Evolutionary conservation across 2,113 vertebrate species (phyloP).

Genomic region (Eclectus roratus): DNA sequence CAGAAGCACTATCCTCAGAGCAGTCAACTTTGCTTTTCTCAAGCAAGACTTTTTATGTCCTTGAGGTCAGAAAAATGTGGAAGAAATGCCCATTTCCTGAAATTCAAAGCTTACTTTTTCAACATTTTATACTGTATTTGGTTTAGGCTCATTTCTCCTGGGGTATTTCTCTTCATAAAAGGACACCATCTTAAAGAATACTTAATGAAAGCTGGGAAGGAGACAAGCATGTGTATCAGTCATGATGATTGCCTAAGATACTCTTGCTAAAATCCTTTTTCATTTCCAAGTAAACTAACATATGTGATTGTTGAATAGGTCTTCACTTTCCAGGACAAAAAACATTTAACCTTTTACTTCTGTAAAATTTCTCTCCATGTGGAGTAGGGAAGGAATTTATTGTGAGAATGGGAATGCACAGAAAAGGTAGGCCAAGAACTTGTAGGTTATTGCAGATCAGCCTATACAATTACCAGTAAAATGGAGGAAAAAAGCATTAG

Average conservation of each 20-base stretch:
- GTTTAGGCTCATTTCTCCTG: background rate
- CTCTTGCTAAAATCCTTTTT: background rate
- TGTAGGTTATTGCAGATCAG: background rate
- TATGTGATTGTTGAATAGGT: background rate
- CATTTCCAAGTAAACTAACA: background rate
- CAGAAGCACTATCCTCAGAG: background rate
- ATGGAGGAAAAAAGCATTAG: background rate
- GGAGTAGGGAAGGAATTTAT: background rate
- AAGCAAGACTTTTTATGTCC: background rate
- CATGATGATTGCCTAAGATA: background rate
- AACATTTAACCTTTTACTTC: background rate
- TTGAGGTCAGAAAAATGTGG: background rate
- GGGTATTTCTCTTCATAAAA: background rate
- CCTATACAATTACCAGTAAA: background rate
- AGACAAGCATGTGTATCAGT: background rate
- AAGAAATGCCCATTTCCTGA: background rate
- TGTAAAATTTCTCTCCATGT: background rate
- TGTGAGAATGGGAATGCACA: background rate
- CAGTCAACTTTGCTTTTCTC: background rate
- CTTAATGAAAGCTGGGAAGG: background rate
- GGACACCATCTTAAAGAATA: background rate
- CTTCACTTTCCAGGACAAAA: background rate
- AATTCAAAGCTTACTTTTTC: background rate
- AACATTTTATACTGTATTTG: background rate
- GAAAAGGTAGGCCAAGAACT: background rate